Base-by-base conservation (phyloP, 1,140 invertebrate genomes). In the Chionoecetes opilio region DNA sequence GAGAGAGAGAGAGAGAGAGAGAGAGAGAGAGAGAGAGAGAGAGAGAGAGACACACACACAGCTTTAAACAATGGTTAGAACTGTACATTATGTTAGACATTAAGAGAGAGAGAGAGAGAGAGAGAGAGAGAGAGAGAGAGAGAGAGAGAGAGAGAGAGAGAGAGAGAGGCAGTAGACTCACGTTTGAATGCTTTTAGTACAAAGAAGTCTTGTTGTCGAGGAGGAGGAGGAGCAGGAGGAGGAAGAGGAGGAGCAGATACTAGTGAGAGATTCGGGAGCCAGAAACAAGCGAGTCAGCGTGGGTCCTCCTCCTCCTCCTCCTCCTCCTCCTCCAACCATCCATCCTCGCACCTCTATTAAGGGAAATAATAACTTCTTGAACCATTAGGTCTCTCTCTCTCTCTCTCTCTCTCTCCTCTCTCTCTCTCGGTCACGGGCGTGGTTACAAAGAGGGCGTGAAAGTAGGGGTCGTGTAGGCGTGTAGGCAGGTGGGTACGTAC, bases 1-100 rank as follows among this genome's bases (percentile, higher is more conserved):
- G 85, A 63, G 89, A 53, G 46, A 91, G 89, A 91, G 89, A 91
- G 88, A 90, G 88, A 90, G 88, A 90, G 88, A 90, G 88, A 90
- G 88, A 90, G 88, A 90, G 88, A 90, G 82, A 84, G 82, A 84
- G 82, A 84, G 82, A 84, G 84, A 86, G 84, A 86, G 84, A 86
- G 32, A 34, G 17, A 75, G 63, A 11, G 21, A 75, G 21, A 75
- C 63, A 75, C 63, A 75, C 63, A 75, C 63, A 75, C 0, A 75
- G n/a, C 63, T 75, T 21, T 75, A 26, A n/a, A 53, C 46, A 53
- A 53, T 17, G 0, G 11, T 53, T 41, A 11, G 21, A 11, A 53
- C 11, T 53, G 11, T 53, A 53, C 46, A 14, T 53, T 41, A 6
- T 3, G 38, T n/a, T n/a, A 41, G 85, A 87, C 9, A 38, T n/a